A percentile compares a stretch with the other conserved stretches of the same genome.
These are phyloP conservation scores for Lutraria rhynchaena DNA, from an alignment of 1,140 invertebrate species.

Conservation along the genomic window DNA sequence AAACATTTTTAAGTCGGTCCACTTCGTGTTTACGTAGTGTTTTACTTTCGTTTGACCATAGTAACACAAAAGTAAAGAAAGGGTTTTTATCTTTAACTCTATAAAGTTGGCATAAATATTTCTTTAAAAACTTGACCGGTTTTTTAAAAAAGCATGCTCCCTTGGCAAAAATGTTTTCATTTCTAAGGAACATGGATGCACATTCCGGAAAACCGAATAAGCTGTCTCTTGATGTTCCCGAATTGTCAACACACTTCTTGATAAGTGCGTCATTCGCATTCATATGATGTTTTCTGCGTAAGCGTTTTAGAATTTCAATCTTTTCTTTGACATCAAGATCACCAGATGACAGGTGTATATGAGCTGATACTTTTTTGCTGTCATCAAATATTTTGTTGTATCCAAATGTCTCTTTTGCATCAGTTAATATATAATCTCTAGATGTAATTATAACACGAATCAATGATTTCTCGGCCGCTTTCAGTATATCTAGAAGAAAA, in stretches of 20 bases:
- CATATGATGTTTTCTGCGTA: background rate
- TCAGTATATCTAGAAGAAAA: slow-evolving; percentile 18
- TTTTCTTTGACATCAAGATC: background rate
- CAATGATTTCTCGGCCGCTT: background rate
- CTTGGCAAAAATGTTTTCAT: background rate
- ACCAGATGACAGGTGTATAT: background rate
- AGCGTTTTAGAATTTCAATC: background rate
- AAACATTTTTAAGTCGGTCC: background rate
- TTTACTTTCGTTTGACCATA: background rate
- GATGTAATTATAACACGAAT: slow-evolving; percentile 34
- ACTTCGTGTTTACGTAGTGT: background rate
- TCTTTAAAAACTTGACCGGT: slow-evolving; percentile 6
- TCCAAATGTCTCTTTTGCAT: slow-evolving; percentile 15
- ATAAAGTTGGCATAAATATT: slow-evolving; percentile 11
- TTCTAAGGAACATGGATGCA: slow-evolving; percentile 9
- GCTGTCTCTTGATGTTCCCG: background rate
- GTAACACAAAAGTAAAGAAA: slow-evolving; percentile 11
- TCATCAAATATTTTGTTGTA: background rate
- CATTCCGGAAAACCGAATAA: slow-evolving; percentile 37
- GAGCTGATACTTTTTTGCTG: no score
- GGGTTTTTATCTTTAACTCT: slow-evolving; percentile 4
- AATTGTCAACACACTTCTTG: background rate
- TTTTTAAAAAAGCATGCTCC: slow-evolving; percentile 8
- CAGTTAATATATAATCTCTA: slow-evolving; percentile 39
- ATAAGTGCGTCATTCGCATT: background rate